Percentiles rank a stretch among this genome's conserved stretches.
Evolutionary conservation across 1,140 invertebrate species (phyloP).

Genomic region (Leptonema lineaticorne): DNA sequence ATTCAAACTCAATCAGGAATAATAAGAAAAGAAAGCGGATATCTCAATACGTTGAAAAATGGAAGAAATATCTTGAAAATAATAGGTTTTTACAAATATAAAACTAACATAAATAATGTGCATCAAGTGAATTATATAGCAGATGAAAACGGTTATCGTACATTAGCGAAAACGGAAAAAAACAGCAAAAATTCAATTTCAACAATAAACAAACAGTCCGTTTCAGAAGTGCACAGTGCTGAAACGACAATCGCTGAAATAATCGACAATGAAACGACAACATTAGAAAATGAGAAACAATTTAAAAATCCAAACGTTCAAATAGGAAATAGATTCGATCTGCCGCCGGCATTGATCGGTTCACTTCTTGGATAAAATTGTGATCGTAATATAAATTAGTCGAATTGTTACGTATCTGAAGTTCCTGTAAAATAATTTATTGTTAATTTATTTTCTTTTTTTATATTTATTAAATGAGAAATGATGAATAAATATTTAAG

Average conservation of each 20-base stretch:
- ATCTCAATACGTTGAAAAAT: slow-evolving; percentile 7
- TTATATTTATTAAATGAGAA: neutral
- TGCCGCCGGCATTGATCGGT: slow-evolving; percentile 21
- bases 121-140: slow-evolving; percentile 48
- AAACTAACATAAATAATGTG: slow-evolving; percentile 31
- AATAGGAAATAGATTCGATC: slow-evolving; percentile 13
- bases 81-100: slow-evolving; percentile 45
- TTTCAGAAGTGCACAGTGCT: neutral
- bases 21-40: slow-evolving; percentile 31
- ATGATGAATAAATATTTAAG: neutral
- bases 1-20: slow-evolving; percentile 30
- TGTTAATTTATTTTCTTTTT: neutral
- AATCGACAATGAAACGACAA: no score
- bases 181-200: no score
- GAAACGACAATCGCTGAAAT: neutral
- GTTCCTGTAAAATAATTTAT: neutral
- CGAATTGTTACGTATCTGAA: no score
- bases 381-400: no score
- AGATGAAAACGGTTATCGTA: slow-evolving; percentile 54
- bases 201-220: no score
- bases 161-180: slow-evolving; percentile 29
- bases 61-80: slow-evolving; percentile 19
- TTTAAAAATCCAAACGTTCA: neutral
- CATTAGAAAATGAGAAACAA: neutral
- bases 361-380: slow-evolving; percentile 27